A percentile compares a stretch with the other conserved stretches of the same genome.
Evolutionary conservation across 2,113 vertebrate genomes (phyloP).

Genomic region (Zosterops pallidus): DNA sequence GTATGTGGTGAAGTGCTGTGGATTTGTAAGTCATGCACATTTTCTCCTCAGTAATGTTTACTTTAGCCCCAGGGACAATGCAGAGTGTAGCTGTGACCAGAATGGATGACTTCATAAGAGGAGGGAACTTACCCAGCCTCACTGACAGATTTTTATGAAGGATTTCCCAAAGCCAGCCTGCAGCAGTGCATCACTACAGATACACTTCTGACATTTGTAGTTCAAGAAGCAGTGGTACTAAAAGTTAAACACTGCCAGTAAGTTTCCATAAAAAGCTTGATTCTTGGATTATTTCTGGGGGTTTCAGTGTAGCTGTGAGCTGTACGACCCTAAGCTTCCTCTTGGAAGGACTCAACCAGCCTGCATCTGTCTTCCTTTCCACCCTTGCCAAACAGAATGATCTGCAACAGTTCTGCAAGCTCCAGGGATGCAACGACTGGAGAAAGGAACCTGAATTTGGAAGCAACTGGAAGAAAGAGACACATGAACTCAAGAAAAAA

Average conservation of each 20-base stretch:
- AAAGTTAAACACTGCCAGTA: constrained; percentile 20
- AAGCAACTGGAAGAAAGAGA: neutral
- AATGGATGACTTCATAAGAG: neutral
- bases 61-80: neutral
- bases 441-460: neutral
- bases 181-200: neutral
- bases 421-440: neutral
- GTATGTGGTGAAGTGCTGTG: neutral
- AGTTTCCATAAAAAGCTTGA: constrained; percentile 1
- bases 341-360: neutral
- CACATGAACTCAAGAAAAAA: neutral
- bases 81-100: neutral
- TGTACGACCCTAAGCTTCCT: neutral
- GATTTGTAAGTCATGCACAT: neutral
- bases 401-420: neutral
- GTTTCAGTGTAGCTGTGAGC: neutral
- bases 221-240: neutral
- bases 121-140: neutral
- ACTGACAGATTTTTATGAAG: constrained; percentile 36
- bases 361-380: neutral
- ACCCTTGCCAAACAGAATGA: neutral
- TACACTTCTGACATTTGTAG: constrained; percentile 36
- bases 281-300: neutral
- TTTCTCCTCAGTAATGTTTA: neutral
- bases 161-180: constrained; percentile 40